Evolutionary conservation across 30 jellyfish, hydroid and myxozoan species (phyloP), one percentile per base, ranked within the genome.

Genomic region (Calvadosia cruxmelitensis): DNA sequence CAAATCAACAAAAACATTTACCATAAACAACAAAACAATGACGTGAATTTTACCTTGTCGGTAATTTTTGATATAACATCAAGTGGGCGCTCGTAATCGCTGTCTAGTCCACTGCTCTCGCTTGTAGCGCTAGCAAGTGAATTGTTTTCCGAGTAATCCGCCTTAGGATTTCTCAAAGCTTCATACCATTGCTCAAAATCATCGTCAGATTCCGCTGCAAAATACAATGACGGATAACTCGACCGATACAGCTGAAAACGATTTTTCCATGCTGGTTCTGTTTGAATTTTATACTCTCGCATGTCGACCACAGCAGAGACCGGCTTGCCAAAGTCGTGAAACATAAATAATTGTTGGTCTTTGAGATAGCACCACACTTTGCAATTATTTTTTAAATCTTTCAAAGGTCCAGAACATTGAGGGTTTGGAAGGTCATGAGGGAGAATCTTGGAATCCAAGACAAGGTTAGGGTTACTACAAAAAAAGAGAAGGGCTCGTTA

Each of bases 311-410:
- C 33, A 30, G 67, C 73, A 2, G 74, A 31, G 34, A 92, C 87
- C 0, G 96, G 94, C 30, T 82, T 81, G 10, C 57, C 62, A 20
- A 86, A 33, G 69, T 86, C 94, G 52, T 76, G 73, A 78, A 86
- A 86, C 31, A 86, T 52, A 50, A 63, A 86, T 33, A 86, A 72
- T 28, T 74, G 74, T 49, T 79, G 73, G 23, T 61, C 34, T 61
- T 80, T 86, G 30, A 86, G 53, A 35, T 77, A 93, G 62, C 86
- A 74, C 96, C 96, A 86, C 15, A 64, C 68, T 27, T 75, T 79
- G 3, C 86, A 53, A 69, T 71, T 70, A 7, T 80, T 69, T 20
- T 81, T 82, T 42, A 86, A 64, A 27, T 86, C 84, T 51, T 73
- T 69, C 63, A 86, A 70, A 12, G 90, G 90, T 10, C 96, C 96